Evolutionary conservation across 92 coral and sea anemone genomes (phyloP), one percentile per base, ranked within the genome.

Genomic region (Anthopleura xanthogrammica): DNA sequence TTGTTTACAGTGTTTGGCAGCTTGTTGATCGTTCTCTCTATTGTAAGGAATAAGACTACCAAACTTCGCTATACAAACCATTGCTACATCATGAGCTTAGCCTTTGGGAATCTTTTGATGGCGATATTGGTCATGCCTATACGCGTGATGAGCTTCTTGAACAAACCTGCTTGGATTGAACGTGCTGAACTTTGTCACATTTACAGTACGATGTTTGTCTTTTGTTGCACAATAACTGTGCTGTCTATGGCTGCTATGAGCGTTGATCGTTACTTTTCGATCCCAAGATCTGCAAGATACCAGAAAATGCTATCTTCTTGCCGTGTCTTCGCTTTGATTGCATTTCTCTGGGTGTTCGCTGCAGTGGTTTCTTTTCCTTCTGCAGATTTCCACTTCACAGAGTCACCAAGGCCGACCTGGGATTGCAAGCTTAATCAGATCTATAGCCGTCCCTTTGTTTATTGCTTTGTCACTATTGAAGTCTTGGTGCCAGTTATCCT

Each of bases 51-150:
- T 79, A 90, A 75, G 79, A 88, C 60, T 75, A 23, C 76, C 16
- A 82, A 70, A 14, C 93, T 93, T 20, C 92, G 91, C 71, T 78
- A 79, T 74, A 83, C 90, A 9, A 85, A 93, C 16, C 94, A 92
- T 55, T 79, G 86, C 54, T 91, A 89, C 87, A 81, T 87, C 62
- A 68, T 83, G 54, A 93, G 93, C 65, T 84, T 93, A 12, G 88
- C 92, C 1, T 39, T 92, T 54, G 93, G 93, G 40, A 89, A 90
- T 83, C 77, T 93, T 42, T 86, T 93, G 14, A 92, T 93, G 93
- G 98, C 98, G n/a, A 83, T 58, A 0, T 86, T 89, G 0, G 98
- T 93, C 20, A 88, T 93, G 98, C 98, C 98, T 3, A 91, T 93
- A 24, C 86, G 98, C 16, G 92, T 93, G 6, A 42, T 86, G 78